phyloP scores from a whole-genome alignment of 2,797 vertebrate species.

The Labroides dimidiatus region DNA sequence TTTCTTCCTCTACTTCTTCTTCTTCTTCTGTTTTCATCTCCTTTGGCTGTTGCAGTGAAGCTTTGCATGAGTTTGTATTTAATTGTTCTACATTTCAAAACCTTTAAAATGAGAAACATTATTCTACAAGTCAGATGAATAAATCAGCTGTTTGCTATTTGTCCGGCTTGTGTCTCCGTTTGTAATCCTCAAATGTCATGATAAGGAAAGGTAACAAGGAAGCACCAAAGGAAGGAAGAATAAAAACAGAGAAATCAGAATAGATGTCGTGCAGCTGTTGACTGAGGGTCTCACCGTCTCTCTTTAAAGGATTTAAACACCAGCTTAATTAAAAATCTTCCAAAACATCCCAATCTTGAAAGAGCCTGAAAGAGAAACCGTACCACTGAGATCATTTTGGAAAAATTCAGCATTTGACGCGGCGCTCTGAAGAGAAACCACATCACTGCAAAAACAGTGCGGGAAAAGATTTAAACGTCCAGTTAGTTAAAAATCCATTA shows the following conservation, averaged over 20 bases:
- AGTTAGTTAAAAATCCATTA: neutral
- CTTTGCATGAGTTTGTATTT: conserved; percentile 71
- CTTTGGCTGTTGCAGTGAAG: conserved; percentile 54
- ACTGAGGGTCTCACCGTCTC: too few species aligned
- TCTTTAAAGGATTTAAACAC: too few species aligned
- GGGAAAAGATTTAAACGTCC: neutral
- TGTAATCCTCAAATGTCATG: too few species aligned
- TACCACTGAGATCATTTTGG: neutral
- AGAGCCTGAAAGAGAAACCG: neutral
- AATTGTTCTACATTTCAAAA: conserved; percentile 39
- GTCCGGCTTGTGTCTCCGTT: neutral
- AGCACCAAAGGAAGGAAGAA: too few species aligned
- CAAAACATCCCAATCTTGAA: too few species aligned
- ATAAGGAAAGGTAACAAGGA: too few species aligned
- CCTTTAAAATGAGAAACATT: conserved; percentile 7
- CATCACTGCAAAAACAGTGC: neutral
- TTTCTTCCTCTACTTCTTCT: neutral
- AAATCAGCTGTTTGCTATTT: conserved; percentile 26
- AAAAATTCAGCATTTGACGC: neutral
- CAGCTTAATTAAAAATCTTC: too few species aligned
- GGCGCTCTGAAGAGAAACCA: neutral
- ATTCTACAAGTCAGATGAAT: neutral
- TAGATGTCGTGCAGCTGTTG: too few species aligned
- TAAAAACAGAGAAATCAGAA: too few species aligned
- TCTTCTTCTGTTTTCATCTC: neutral